Base-by-base conservation (phyloP, 2,113 vertebrate genomes). In the Rafetus swinhoei region DNA sequence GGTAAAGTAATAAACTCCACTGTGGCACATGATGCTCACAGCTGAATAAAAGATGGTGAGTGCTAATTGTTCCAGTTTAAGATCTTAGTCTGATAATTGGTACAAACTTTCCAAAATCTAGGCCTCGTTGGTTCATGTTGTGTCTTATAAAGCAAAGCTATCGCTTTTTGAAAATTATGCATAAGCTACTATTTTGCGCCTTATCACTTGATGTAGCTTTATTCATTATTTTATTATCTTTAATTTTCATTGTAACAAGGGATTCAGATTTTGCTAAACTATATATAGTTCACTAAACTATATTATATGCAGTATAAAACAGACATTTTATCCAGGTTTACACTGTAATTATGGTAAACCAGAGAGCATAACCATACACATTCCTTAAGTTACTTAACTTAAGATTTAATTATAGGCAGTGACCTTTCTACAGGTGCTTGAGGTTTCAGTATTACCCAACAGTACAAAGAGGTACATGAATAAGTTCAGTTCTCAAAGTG, bases 301-400 rank as follows among this genome's bases (percentile, higher is more conserved):
- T 25, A 59, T 6, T 45, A 45, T 55, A 83, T 90, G 29, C 55
- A 50, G 83, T 79, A 22, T 53, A 82, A 92, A 81, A 52, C 3
- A 0, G 35, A 86, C 94, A 6, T 96, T 90, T 93, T 95, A 82
- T 88, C 84, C 88, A 94, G 59, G 72, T 92, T 96, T 95, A 91
- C 86, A 13, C 87, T 91, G 87, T 85, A 69, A 90, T 95, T 97
- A 95, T 74, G 90, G 53, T 92, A 92, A 96, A 96, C 93, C 95
- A 94, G 86, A 93, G 74, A 89, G 79, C 86, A 95, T 93, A 95
- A 97, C 96, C 95, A 89, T 93, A 83, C 27, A 52, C 95, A 88
- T 87, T 87, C 95, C 95, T 96, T 84, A 96, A 95, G 97, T 95
- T 97, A 93, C 96, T 95, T 95, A 90, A 93, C 91, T 97, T 86